Evolutionary conservation across 2,113 vertebrate genomes (phyloP).

Genomic region (Donacobius atricapilla): DNA sequence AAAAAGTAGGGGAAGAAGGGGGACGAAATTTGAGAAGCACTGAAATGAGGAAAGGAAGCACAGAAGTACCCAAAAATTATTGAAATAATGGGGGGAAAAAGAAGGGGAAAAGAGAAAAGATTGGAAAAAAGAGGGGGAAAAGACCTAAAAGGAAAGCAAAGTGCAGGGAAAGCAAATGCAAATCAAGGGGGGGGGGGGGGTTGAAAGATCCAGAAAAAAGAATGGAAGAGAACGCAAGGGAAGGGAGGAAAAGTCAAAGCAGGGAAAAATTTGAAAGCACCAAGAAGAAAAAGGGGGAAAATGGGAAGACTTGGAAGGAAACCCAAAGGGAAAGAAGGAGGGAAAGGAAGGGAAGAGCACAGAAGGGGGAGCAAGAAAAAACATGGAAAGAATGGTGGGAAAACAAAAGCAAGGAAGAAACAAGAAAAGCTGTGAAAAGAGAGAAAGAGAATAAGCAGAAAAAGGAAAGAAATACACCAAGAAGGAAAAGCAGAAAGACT

Average conservation of each 20-base stretch:
- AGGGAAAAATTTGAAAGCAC: fast-evolving
- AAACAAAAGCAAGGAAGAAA: background rate
- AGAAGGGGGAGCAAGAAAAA: background rate
- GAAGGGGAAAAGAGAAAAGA: background rate
- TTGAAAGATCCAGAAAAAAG: background rate
- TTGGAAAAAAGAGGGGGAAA: fast-evolving
- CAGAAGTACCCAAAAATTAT: background rate
- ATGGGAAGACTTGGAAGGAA: background rate
- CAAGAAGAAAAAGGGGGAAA: background rate
- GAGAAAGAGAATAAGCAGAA: background rate
- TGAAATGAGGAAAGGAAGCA: background rate
- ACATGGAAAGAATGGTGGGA: background rate
- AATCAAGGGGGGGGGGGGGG: fast-evolving
- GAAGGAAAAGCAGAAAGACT: background rate
- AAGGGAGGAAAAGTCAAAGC: background rate
- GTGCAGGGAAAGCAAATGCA: background rate
- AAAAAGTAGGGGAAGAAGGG: background rate
- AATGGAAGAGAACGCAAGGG: background rate
- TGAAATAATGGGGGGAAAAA: fast-evolving
- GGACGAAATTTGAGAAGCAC: background rate
- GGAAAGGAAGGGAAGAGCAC: background rate
- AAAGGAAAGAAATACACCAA: background rate
- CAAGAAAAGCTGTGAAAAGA: background rate
- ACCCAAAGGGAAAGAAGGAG: background rate
- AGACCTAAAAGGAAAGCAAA: background rate